These are phyloP conservation scores for Oxyruncus cristatus DNA, from an alignment of 2,113 vertebrate genomes.

Conservation along the genomic window DNA sequence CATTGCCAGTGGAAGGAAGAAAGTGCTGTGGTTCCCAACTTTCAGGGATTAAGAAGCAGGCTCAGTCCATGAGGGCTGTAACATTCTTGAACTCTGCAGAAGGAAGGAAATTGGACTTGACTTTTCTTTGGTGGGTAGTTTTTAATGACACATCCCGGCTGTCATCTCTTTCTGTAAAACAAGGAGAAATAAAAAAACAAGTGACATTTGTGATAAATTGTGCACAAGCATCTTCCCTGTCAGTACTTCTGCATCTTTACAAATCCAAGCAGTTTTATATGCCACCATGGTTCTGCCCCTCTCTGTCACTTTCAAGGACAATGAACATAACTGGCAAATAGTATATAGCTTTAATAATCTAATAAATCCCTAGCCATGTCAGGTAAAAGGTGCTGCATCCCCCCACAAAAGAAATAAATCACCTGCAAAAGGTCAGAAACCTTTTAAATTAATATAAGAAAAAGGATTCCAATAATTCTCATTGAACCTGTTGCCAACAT, in stretches of 20 bases:
- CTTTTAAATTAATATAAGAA: background rate
- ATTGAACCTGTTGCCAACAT: background rate
- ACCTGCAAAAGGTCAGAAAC: background rate
- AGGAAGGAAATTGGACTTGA: background rate
- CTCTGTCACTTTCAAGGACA: background rate
- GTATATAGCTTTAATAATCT: background rate
- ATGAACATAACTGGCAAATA: background rate
- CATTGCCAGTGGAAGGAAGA: background rate
- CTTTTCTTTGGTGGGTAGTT: slow-evolving; percentile 4
- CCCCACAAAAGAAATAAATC: background rate
- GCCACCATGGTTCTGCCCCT: background rate
- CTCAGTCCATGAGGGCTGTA: background rate
- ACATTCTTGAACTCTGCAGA: background rate
- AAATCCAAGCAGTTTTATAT: background rate
- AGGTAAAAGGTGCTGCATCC: background rate
- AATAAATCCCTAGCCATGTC: background rate
- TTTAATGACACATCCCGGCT: slow-evolving; percentile 79
- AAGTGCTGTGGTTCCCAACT: background rate
- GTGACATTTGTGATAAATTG: background rate
- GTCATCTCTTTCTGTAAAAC: slow-evolving; percentile 85
- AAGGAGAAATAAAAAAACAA: background rate
- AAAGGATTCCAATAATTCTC: background rate
- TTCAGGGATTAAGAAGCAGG: background rate
- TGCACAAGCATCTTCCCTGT: background rate
- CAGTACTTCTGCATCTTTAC: background rate